Conservation (phyloP, 2,797 vertebrate species). For the Ptychadena robeensis region DNA sequence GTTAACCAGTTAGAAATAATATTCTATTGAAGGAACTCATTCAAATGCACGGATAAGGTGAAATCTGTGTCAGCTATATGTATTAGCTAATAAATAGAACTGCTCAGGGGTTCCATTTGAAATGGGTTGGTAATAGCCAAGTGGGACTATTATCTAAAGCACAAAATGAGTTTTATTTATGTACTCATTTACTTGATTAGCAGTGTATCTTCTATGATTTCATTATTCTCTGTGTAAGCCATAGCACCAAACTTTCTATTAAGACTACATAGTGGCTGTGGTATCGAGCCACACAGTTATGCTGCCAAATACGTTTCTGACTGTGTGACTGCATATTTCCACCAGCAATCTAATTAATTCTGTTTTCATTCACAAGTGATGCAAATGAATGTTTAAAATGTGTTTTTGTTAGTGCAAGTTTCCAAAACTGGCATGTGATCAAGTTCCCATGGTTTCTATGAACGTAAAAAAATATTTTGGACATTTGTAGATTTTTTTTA, state of each 20-base stretch:
- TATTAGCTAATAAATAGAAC: constrained; percentile 22
- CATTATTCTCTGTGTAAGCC: constrained; percentile 18
- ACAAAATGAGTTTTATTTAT: constrained; percentile 8
- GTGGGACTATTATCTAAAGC: constrained; percentile 10
- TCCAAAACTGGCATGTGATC: constrained; percentile 43
- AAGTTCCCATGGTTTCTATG: constrained; percentile 49
- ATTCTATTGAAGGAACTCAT: constrained; percentile 32
- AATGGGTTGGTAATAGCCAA: constrained; percentile 22
- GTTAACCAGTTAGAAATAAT: constrained; percentile 21
- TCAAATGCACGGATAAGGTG: constrained; percentile 25
- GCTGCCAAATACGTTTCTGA: constrained; percentile 40
- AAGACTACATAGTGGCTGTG: constrained; percentile 25
- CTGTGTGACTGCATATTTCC: constrained; percentile 45
- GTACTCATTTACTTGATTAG: not conserved
- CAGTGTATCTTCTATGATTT: not conserved
- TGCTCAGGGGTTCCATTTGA: constrained; percentile 1
- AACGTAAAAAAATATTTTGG: constrained; percentile 43
- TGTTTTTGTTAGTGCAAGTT: constrained; percentile 44
- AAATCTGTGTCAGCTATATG: constrained; percentile 28
- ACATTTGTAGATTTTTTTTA: constrained; percentile 20
- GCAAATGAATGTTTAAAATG: constrained; percentile 43
- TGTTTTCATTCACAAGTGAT: constrained; percentile 58
- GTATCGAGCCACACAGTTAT: constrained; percentile 12
- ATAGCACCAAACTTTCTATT: constrained; percentile 17
- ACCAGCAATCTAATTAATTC: constrained; percentile 58